Conservation (phyloP, 2,113 vertebrate genomes). For the Pteropus alecto region DNA sequence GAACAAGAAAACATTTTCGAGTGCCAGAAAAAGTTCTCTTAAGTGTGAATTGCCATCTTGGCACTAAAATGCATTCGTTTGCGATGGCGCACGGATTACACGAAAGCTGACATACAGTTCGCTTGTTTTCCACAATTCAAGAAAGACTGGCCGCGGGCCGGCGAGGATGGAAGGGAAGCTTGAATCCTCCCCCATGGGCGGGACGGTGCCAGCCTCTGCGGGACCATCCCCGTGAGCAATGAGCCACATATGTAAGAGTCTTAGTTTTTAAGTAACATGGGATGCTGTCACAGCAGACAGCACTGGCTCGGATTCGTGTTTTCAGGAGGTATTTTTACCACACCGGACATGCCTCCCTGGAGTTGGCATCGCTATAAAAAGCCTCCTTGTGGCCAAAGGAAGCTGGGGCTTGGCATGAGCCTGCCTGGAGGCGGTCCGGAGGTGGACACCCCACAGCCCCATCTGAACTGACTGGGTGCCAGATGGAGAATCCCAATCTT, state of each 20-base stretch:
- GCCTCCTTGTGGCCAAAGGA: neutral
- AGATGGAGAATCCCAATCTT: neutral
- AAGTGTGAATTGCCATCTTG: neutral
- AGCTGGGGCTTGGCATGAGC: neutral
- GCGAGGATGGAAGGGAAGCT: no score
- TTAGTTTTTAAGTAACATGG: neutral
- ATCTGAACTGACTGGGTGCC: fast-evolving
- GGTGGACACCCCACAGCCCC: neutral
- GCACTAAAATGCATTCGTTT: neutral
- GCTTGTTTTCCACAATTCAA: neutral
- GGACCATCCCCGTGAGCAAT: no score
- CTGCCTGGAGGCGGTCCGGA: fast-evolving
- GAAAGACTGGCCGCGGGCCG: no score
- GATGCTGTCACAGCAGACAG: neutral
- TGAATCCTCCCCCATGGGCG: no score
- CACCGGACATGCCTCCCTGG: neutral
- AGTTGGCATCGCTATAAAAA: neutral
- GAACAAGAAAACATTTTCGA: neutral
- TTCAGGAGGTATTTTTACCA: neutral
- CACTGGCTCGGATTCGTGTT: neutral
- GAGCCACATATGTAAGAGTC: neutral
- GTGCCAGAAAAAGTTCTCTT: neutral
- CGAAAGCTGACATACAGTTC: neutral
- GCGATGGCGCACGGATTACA: neutral
- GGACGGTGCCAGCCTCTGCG: no score